Evolutionary conservation across 2,113 vertebrate genomes (phyloP), one percentile per base, ranked within the genome.

Genomic region (Mirza zaza): DNA sequence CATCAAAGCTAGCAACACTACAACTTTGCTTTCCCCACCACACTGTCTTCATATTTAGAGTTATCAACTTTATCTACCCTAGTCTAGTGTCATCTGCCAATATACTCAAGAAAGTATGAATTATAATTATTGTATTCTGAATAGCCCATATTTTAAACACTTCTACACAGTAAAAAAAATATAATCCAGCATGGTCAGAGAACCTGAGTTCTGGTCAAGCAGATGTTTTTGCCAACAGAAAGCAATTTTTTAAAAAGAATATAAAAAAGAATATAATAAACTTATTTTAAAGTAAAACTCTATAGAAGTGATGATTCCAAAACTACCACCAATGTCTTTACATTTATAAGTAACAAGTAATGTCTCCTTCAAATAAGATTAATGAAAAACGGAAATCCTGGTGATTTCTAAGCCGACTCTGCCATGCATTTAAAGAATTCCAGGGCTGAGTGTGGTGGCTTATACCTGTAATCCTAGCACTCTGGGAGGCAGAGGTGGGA

Each of bases 171-270:
- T 36, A 63, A 94, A 84, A 67, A 63, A 34, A 68, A n/a, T 20
- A 90, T n/a, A 71, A 67, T 42, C 70, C 27, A n/a, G 6, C 32
- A 55, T 23, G 32, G 29, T 70, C 61, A 77, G 34, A 82, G 75
- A 87, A 79, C 80, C 48, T 80, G 39, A 89, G 84, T 77, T 91
- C 88, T 77, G 23, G 45, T 73, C 75, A 90, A 92, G 84, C 57
- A 59, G 45, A 42, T n/a, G 63, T 71, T 52, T 96, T 90, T 87
- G 21, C 48, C 92, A 75, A 65, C 20, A 87, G 61, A 92, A 96
- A 90, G 20, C 36, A 67, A 61, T 63, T 79, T 85, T 77, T 8
- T 11, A n/a, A n/a, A n/a, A n/a, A n/a, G n/a, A n/a, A n/a, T n/a
- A n/a, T n/a, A n/a, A 65, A 85, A 48, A 90, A 48, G 7, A 34